Evolutionary conservation across 2,888 invertebrate genomes (phyloP), one percentile per base, ranked within the genome.

Genomic region (Philonicus albiceps): DNA sequence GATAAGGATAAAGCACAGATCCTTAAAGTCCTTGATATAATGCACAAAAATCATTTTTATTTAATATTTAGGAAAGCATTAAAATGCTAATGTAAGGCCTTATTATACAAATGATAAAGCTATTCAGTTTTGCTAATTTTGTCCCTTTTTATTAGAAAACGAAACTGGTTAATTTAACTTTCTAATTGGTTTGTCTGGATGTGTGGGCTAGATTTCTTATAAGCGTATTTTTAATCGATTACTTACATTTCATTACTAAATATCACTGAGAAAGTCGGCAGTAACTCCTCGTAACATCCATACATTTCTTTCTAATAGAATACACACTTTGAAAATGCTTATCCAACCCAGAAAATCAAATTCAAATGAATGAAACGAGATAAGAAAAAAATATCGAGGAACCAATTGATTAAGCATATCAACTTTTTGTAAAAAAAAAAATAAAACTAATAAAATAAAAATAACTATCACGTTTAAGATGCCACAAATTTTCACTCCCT

Each of bases 321-420:
- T 22, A 76, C 40, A 76, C 76, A 40, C 37, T 76, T 76, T 76
- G 76, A 40, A 76, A 76, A 76, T 76, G 76, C 40, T 76, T 40
- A 22, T 37, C 76, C 40, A 76, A n/a, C n/a, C 22, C 64, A 22
- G 75, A 76, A 43, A 76, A 40, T 76, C 22, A 22, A 76, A 76
- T 40, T 76, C 37, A 78, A 34, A 43, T 22, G 49, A 22, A 16
- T 22, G 30, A 78, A 78, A 64, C n/a, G n/a, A n/a, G n/a, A n/a
- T n/a, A 11, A 64, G 27, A 11, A 19, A 53, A 64, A 74, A 34
- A 74, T 34, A 74, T 37, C 78, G 22, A 16, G 78, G 78, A 78
- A 78, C 78, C 78, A 78, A 78, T 43, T 78, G 43, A 78, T 27
- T 49, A 78, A 78, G 78, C 78, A 78, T 78, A 78, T 78, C 78